Evolutionary conservation across 1,140 invertebrate genomes (phyloP), one percentile per base, ranked within the genome.

Genomic region (Tetramorium parvispinum): DNA sequence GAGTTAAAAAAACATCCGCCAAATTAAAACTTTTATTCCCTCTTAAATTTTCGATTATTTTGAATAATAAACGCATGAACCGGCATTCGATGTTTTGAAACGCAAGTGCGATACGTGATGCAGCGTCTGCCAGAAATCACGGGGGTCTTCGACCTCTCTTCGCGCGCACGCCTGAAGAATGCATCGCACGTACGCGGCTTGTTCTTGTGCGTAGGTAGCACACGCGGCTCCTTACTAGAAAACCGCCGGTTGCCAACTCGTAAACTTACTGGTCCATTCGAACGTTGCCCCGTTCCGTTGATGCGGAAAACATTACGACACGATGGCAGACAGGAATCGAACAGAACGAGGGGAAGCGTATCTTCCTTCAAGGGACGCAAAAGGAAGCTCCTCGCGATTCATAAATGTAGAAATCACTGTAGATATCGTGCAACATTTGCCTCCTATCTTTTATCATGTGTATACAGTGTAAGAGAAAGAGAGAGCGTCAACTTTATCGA

Each of bases 151-250:
- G 79, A 83, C 79, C 79, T 83, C 40, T 59, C 79, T 73, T 82
- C 53, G 79, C 79, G 65, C 43, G 66, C 66, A 16, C 51, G 27
- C 24, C 24, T 43, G 27, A 75, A 75, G 79, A 83, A 83, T 83
- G 79, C 79, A 75, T 61, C 79, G 79, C 79, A 83, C 68, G 79
- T 83, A 83, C 79, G 68, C 79, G 53, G 53, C 79, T 73, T 61
- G 79, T 83, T 83, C 79, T 83, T 83, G 66, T 68, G 79, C 66
- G 66, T 83, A 73, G 40, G 75, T 70, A 88, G 51, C 55, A 51
- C 32, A 27, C 65, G 82, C 70, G 71, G 55, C 37, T 86, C 68
- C 61, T 70, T 71, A 61, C 76, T 51, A 21, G 82, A 59, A 43
- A 71, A 79, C 61, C 27, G 32, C 55, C 73, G 83, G 70, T 59